Evolutionary conservation across 2,797 vertebrate species (phyloP), one percentile per base, ranked within the genome.

Genomic region (Eupleurogrammus muticus): DNA sequence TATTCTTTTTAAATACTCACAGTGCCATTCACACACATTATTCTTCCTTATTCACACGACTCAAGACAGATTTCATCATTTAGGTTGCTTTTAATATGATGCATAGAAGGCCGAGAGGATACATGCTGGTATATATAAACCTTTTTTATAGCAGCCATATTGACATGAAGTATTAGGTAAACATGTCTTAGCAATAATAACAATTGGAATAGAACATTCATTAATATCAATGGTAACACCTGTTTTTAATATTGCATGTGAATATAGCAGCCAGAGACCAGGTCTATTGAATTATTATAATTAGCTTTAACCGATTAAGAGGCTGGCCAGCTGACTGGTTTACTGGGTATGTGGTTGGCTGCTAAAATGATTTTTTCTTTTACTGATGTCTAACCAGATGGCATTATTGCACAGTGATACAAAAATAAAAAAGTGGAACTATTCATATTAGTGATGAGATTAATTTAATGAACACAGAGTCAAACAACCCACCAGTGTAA

Each of bases 401-500:
- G 6, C 14, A 40, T 36, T 19, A 32, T 16, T 47, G 20, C 23
- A 44, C n/a, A n/a, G 47, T 54, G 35, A 3, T 50, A 36, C 53
- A 42, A 50, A 60, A 32, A 51, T 23, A 35, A 35, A 28, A 35
- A n/a, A 6, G 3, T 20, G 17, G 4, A 46, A 48, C 32, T 48
- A 52, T 49, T 53, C 19, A 16, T 66, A 38, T 38, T 36, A 13
- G 20, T 57, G 3, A 51, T 32, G 3, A 7, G 9, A 42, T 47
- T 59, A 0, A 20, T 75, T 72, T 66, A 34, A 63, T 78, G 2
- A 11, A 56, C 58, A 72, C 1, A 42, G 36, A 13, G 1, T 48
- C 65, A 24, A 56, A 72, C 13, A 50, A 24, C 2, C 64, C 40
- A 32, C 12, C 10, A 21, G 3, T 69, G 57, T 9, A 57, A 50